phyloP scores from a whole-genome alignment of 2,113 vertebrate species.

The Peromyscus maniculatus region DNA sequence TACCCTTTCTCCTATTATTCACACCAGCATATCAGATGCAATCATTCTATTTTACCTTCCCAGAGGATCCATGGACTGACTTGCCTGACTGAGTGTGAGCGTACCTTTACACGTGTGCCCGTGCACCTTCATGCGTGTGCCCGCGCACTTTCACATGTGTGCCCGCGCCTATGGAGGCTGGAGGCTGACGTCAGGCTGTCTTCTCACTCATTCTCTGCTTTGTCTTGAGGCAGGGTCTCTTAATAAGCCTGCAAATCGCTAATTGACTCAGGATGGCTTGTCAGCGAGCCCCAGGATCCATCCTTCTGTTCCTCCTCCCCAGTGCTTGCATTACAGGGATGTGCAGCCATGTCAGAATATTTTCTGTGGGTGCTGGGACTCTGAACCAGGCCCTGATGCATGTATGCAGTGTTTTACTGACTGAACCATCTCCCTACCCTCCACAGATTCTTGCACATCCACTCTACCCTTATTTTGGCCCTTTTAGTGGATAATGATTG shows the following conservation, averaged over 20 bases:
- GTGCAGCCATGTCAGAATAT: neutral
- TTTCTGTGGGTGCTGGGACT: neutral
- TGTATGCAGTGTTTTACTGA: neutral
- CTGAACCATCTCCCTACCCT: neutral
- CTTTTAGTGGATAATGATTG: neutral
- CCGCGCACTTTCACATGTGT: neutral
- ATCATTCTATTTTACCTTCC: neutral
- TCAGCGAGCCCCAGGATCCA: no score
- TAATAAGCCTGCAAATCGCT: no score
- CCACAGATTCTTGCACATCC: neutral
- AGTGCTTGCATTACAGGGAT: neutral
- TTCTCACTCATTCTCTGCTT: neutral
- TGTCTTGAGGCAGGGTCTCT: neutral
- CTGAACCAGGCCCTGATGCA: neutral
- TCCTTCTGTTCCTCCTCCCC: neutral
- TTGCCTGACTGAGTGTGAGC: neutral
- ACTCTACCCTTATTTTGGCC: neutral
- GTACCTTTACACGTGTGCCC: neutral
- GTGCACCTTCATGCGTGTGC: no score
- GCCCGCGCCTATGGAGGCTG: neutral
- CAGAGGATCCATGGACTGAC: fast-evolving
- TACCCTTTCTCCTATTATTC: neutral
- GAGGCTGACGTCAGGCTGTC: neutral
- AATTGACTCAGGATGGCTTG: neutral
- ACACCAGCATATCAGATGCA: neutral